Base-by-base conservation (phyloP, 2,888 invertebrate genomes). In the Lithosia quadra region DNA sequence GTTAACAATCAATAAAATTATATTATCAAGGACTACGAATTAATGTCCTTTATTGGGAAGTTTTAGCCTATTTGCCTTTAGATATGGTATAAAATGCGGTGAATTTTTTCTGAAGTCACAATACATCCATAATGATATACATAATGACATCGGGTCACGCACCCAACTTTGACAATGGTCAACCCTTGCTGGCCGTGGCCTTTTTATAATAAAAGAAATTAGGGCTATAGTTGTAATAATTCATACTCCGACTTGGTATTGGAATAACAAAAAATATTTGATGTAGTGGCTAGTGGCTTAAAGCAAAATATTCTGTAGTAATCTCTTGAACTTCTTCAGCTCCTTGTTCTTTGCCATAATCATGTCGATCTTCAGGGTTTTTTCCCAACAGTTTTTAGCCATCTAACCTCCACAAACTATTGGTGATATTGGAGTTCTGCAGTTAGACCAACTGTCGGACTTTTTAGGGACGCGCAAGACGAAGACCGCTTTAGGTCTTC, bases 91-190 rank as follows among this genome's bases (percentile, higher is more conserved):
- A n/a, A 49, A 18, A 15, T 2, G 7, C 49, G 8, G 39, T 39
- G 15, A 39, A 11, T 21, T 21, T 60, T 34, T 60, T 60, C 36
- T 60, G 8, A 15, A 9, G 36, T 60, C 59, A 60, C 59, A 60
- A 36, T 60, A 58, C 28, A 63, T 62, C n/a, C n/a, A 57, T 49
- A 65, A 62, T 36, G 21, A 33, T 43, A 28, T n/a, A n/a, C n/a
- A n/a, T 63, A 63, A 63, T 62, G 36, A 60, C 34, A 22, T 34
- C 36, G 8, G 15, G 59, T 60, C 59, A 60, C 59, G 59, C 36
- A 60, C 36, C 58, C 22, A 36, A 60, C 36, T 36, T 22, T 36
- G 59, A 60, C 59, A 60, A 60, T 60, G 36, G 36, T 49, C n/a
- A n/a, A 49, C 49, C 49, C 49, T 49, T n/a, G n/a, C n/a, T 49